Base-by-base conservation (phyloP, 1,140 invertebrate genomes). In the Trachelipus rathkii region DNA sequence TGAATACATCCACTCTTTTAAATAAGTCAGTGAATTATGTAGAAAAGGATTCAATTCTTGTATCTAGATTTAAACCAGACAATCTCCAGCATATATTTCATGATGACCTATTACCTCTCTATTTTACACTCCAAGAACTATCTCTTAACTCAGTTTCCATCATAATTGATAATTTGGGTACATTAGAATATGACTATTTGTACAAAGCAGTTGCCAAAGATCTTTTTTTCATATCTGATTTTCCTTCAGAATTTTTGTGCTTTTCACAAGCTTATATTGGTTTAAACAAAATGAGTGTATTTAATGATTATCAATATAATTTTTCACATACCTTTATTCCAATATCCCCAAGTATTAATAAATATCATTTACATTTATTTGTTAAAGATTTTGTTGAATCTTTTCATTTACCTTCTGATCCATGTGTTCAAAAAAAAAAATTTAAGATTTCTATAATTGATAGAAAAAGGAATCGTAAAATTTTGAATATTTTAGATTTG, bases 81-180 rank as follows among this genome's bases (percentile, higher is more conserved):
- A 60, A 60, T 60, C 19, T 60, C 11, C 50, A 60, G 8, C 50
- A 60, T 60, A 60, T 60, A 60, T 60, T 60, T 60, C 50, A 60
- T 60, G 50, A 60, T 60, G 50, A 60, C 8, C 8, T 60, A 60
- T 19, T 60, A 15, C 50, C 50, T 60, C 19, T 60, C 1, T 60
- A 60, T 60, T 60, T 60, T 19, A 60, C 50, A 60, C 11, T 60
- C 1, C 50, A 60, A 60, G 50, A 60, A 60, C 8, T 60, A 0
- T 60, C 50, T 15, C 4, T 15, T 19, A 60, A 19, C 11, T 15
- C 19, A 4, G 50, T 19, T 19, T 15, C 50, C 50, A 60, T 60
- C 8, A 19, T 60, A 19, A 60, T 60, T 60, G 50, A 60, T 60
- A 19, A 60, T 60, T 60, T 60, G 11, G 50, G 50, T 8, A 60